Evolutionary conservation across 2,797 vertebrate species (phyloP).

Genomic region (Hippoglossus hippoglossus): DNA sequence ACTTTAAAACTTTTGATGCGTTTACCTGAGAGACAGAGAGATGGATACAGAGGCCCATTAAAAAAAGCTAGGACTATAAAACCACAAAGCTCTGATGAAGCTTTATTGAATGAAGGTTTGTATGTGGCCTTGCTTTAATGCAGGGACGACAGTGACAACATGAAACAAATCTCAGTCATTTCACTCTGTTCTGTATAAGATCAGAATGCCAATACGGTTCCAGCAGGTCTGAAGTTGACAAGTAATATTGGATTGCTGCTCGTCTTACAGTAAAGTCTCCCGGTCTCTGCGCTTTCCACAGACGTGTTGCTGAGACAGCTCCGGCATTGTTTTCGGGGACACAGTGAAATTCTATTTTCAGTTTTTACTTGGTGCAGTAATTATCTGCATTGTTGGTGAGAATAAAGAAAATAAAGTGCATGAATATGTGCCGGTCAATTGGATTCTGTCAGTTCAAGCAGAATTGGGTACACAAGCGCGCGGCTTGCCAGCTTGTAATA

Average conservation of each 20-base stretch:
- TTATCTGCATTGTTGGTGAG: constrained; percentile 90
- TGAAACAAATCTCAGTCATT: constrained; percentile 36
- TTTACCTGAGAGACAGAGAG: too few species aligned
- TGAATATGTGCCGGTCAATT: constrained; percentile 91
- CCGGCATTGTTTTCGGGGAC: constrained; percentile 85
- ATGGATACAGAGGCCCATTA: not conserved
- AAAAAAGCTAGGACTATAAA: constrained; percentile 17
- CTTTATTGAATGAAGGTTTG: constrained; percentile 16
- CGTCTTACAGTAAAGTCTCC: constrained; percentile 79
- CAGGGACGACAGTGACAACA: constrained; percentile 7
- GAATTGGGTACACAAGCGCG: constrained; percentile 87
- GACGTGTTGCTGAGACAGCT: constrained; percentile 85
- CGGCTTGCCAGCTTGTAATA: constrained; percentile 88
- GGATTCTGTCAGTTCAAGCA: constrained; percentile 90
- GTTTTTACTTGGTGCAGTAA: constrained; percentile 89
- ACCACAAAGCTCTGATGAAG: constrained; percentile 5
- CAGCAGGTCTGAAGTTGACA: constrained; percentile 68
- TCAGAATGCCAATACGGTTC: constrained; percentile 48
- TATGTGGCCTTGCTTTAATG: constrained; percentile 14
- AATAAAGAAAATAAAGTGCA: constrained; percentile 91
- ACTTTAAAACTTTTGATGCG: too few species aligned
- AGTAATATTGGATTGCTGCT: constrained; percentile 71
- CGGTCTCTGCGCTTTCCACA: constrained; percentile 79
- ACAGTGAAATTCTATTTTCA: constrained; percentile 89
- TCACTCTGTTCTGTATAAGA: constrained; percentile 39